These are phyloP conservation scores for Dendroctonus ponderosae DNA, from an alignment of 1,140 invertebrate genomes.

Conservation along the genomic window DNA sequence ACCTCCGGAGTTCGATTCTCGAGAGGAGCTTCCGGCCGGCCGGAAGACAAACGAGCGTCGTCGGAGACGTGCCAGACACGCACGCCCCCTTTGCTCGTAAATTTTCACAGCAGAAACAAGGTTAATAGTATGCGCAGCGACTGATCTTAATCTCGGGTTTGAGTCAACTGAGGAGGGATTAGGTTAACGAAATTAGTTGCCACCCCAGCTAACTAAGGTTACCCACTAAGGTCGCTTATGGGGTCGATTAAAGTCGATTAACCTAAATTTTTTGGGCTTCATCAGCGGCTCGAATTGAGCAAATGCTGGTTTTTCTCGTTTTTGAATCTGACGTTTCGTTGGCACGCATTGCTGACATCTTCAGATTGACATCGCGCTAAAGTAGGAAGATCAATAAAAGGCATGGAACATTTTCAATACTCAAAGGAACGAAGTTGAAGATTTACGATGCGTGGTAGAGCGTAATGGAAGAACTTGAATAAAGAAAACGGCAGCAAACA, in stretches of 20 bases:
- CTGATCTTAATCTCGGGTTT: conserved; percentile 13
- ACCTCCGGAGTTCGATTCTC: conserved; percentile 19
- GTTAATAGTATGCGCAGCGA: conserved; percentile 22
- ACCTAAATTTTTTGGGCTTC: background rate
- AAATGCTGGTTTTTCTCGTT: too few species aligned
- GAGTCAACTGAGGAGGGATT: conserved; percentile 3
- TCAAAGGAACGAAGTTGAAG: too few species aligned
- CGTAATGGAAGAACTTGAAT: too few species aligned
- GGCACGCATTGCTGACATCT: too few species aligned
- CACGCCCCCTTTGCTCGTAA: conserved; percentile 10
- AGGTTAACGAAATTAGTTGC: conserved; percentile 5
- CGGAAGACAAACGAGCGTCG: conserved; percentile 24
- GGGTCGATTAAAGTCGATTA: too few species aligned
- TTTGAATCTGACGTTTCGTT: background rate
- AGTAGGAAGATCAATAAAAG: too few species aligned
- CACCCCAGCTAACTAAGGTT: background rate
- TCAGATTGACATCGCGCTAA: too few species aligned
- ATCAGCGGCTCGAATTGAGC: too few species aligned
- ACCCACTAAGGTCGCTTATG: too few species aligned
- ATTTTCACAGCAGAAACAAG: conserved; percentile 24
- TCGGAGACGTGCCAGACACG: conserved; percentile 20
- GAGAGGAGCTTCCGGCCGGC: conserved; percentile 19
- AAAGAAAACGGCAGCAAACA: too few species aligned
- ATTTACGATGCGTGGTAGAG: too few species aligned
- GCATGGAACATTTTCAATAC: too few species aligned